phyloP scores from a whole-genome alignment of 2,888 invertebrate genomes.

The Pyrocoelia pectoralis region DNA sequence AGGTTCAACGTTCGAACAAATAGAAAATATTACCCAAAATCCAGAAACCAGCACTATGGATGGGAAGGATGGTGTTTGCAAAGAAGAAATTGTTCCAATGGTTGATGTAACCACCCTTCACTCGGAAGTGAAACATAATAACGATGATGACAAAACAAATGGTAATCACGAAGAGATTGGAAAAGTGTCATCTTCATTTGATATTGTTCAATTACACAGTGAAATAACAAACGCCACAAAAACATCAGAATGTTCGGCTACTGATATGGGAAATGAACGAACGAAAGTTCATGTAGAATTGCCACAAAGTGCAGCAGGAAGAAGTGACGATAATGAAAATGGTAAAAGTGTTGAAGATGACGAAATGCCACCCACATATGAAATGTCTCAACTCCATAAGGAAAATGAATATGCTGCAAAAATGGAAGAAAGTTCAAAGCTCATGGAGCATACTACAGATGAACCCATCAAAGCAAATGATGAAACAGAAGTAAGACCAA shows the following conservation, averaged over 20 bases:
- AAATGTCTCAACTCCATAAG: too few relatives aligned
- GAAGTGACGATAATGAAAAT: neutral
- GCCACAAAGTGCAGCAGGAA: neutral
- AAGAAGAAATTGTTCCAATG: neutral
- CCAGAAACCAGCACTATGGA: too few relatives aligned
- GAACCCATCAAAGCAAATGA: too few relatives aligned
- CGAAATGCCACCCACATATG: too few relatives aligned
- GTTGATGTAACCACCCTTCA: constrained; percentile 8
- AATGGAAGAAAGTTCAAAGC: too few relatives aligned
- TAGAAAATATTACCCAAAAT: too few relatives aligned
- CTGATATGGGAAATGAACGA: neutral
- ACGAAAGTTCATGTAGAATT: neutral
- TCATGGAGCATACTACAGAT: too few relatives aligned
- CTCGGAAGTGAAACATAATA: neutral
- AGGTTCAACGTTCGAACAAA: too few relatives aligned
- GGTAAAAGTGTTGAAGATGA: too few relatives aligned
- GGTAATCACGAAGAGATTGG: neutral
- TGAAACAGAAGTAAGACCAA: too few relatives aligned
- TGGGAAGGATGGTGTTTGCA: neutral
- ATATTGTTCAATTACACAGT: neutral
- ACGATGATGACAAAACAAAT: neutral
- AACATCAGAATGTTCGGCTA: neutral
- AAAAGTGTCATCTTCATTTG: neutral
- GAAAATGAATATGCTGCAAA: too few relatives aligned
- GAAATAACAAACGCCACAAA: neutral